Evolutionary conservation across 2,888 invertebrate genomes (phyloP), one percentile per base, ranked within the genome.

Genomic region (Alviniconcha strummeri): DNA sequence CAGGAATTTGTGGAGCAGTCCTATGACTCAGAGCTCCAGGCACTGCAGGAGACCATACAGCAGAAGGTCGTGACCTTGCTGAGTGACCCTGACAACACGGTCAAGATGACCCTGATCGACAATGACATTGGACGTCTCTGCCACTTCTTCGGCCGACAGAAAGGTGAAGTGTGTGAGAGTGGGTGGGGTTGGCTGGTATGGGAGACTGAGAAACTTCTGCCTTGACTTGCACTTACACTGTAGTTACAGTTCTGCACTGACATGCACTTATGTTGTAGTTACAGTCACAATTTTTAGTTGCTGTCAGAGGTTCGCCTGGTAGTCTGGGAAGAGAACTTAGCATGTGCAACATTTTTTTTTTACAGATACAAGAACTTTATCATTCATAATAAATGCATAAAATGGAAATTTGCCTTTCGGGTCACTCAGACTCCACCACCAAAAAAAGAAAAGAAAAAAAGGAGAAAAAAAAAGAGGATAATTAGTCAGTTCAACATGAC

Each of bases 101-200:
- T 99, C 0, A 98, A 98, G 90, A 96, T 97, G 90, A 97, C 98
- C 0, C 94, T 99, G 1, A 96, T 98, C 92, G 97, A 98, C 91
- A 97, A 96, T 88, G 97, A 98, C 2, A 97, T 98, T 86, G 97
- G 97, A 0, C 97, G 97, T 90, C 94, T 99, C 5, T 99, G 98
- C 93, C 96, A 97, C 17, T 98, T 99, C 94, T 98, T 99, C 92
- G 98, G 98, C 0, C 97, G 97, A 92, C 97, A 98, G 91, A 98
- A 98, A 95, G 97, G 97, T 97, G 92, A 54, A 60, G 13, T 4
- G 8, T 19, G 15, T 7, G 17, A 76, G 64, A 56, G 71, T 80
- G 69, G 67, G 60, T 80, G 52, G 15, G n/a, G 36, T 36, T 36
- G 36, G 3, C 36, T 36, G 36, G 36, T 36, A 36, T 36, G 36